Evolutionary conservation across 1,140 invertebrate genomes (phyloP), one percentile per base, ranked within the genome.

Genomic region (Samia ricini): DNA sequence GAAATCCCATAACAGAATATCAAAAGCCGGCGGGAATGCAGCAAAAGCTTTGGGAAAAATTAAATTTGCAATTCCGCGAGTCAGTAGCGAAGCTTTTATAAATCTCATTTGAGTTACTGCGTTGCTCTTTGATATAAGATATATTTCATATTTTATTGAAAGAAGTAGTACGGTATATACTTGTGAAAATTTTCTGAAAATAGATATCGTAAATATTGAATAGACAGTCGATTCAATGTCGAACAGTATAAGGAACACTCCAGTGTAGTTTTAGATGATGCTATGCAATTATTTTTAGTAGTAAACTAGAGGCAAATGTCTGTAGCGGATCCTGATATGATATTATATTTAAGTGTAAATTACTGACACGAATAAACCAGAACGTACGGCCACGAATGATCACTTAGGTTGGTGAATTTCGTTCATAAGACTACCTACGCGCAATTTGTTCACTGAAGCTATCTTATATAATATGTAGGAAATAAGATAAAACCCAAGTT

Each of bases 371-470:
- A 36, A 56, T 71, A 58, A 81, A 74, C 77, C 66, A 66, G 71
- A 68, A 64, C 58, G 56, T 60, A 69, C 72, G 71, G 70, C 76
- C 76, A 66, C 62, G 33, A 56, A 54, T 62, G 61, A 51, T 50
- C 60, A 60, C 67, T 74, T 56, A 63, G 22, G 20, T 75, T 71
- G 69, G 74, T 80, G 66, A 81, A 81, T 76, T 81, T 81, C 83
- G 85, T 85, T 88, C 78, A 83, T 80, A 69, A 68, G 72, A 62
- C 73, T 76, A 65, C 85, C 83, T 79, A 88, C 85, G 73, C 76
- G 68, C 82, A 83, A 85, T 87, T 79, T 84, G 60, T 71, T 50
- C 68, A 71, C 63, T 71, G 61, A 68, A 76, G 75, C 69, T 65
- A 67, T 73, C 72, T 85, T 82, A 81, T 74, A 68, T 21, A 61